Evolutionary conservation across 2,113 vertebrate species (phyloP).

Genomic region (Propithecus coquereli): DNA sequence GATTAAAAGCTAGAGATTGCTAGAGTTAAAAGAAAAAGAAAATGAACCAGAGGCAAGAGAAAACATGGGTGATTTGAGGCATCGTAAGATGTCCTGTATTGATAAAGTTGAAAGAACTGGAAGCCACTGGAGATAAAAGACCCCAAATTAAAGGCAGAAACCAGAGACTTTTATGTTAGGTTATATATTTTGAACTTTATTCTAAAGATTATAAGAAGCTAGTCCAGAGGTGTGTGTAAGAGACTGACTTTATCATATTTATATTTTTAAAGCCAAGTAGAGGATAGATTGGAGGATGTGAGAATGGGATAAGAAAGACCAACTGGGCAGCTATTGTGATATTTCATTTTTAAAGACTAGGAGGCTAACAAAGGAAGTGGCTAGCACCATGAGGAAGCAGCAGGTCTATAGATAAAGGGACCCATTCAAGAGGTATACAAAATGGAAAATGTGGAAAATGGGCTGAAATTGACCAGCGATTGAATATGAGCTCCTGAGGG

Average conservation of each 20-base stretch:
- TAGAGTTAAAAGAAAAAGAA: not conserved
- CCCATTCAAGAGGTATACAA: not conserved
- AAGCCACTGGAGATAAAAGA: not conserved
- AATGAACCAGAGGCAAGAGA: not conserved
- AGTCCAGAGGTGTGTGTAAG: no score
- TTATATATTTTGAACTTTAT: not conserved
- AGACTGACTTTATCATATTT: not conserved
- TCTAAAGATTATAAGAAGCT: not conserved
- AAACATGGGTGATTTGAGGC: not conserved
- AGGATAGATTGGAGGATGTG: not conserved
- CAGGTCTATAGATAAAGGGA: no score
- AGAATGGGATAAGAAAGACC: not conserved
- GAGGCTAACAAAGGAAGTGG: not conserved
- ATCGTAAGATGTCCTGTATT: no score
- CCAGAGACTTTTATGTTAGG: not conserved
- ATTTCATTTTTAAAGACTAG: not conserved
- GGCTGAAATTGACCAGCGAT: not conserved
- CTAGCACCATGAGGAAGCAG: not conserved
- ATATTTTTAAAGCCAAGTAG: not conserved
- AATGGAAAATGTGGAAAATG: no score
- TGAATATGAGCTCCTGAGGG: accelerated
- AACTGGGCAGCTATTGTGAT: not conserved
- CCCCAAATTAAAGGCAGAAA: not conserved
- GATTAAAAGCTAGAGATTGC: not conserved
- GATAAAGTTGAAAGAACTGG: not conserved